A percentile compares a stretch with the other conserved stretches of the same genome.
Conservation (phyloP, 2,888 invertebrate genomes). For the Toxonevra muliebris region DNA sequence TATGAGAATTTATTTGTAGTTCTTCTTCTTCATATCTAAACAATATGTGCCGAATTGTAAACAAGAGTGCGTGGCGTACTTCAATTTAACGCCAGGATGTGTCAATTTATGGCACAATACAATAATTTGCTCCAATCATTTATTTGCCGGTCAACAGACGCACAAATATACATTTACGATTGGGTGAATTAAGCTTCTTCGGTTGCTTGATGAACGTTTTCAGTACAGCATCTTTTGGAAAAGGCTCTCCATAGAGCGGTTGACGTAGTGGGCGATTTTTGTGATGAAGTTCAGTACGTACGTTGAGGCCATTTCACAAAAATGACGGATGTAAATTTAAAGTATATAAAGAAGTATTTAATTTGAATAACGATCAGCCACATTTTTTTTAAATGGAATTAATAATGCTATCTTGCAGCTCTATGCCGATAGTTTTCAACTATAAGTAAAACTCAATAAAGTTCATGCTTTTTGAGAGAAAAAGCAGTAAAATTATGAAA, state of each 20-base stretch:
- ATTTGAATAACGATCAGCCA: too few relatives aligned
- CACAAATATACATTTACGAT: constrained; percentile 98
- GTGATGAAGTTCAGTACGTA: constrained; percentile 77
- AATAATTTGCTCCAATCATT: constrained; percentile 93
- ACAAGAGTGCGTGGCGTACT: constrained; percentile 95
- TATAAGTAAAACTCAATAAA: too few relatives aligned
- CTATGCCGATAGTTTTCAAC: too few relatives aligned
- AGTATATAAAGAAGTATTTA: too few relatives aligned
- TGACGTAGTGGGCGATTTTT: constrained; percentile 74
- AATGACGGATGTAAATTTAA: too few relatives aligned
- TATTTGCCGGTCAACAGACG: constrained; percentile 90
- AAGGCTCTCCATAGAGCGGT: constrained; percentile 84
- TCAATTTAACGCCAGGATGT: constrained; percentile 94
- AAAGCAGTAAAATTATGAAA: too few relatives aligned
- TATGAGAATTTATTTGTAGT: constrained; percentile 3
- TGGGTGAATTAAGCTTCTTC: constrained; percentile 99
- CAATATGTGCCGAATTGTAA: constrained; percentile 91
- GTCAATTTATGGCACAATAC: constrained; percentile 88
- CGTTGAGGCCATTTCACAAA: constrained; percentile 73
- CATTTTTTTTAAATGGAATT: too few relatives aligned
- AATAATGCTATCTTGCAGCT: too few relatives aligned
- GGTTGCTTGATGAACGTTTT: constrained; percentile 96
- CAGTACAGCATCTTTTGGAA: constrained; percentile 88
- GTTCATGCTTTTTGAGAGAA: too few relatives aligned
- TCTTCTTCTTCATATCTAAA: constrained; percentile 67